phyloP scores from a whole-genome alignment of 2,113 vertebrate species.

The Daubentonia madagascariensis region DNA sequence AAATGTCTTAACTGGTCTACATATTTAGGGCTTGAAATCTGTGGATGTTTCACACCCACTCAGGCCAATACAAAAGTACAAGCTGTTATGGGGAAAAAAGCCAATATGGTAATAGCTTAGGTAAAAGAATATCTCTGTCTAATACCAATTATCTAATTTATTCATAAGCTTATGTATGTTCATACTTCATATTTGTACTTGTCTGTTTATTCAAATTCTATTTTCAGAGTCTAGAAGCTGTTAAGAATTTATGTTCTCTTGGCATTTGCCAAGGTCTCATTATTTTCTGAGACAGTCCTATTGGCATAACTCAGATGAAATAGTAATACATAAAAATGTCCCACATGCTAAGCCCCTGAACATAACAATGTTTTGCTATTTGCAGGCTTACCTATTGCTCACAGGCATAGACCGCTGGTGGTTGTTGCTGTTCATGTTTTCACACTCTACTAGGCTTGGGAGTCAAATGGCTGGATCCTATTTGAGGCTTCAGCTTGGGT shows the following conservation, averaged over 20 bases:
- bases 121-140: neutral
- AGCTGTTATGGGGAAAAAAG: neutral
- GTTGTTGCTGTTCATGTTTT: neutral
- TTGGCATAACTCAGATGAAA: constrained; percentile 31
- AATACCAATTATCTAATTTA: neutral
- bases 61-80: neutral
- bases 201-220: constrained; percentile 10
- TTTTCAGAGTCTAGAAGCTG: neutral
- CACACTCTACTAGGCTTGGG: neutral
- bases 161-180: neutral
- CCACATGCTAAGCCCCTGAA: neutral
- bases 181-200: constrained; percentile 19
- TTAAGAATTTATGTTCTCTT: constrained; percentile 50
- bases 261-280: neutral
- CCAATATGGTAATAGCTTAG: neutral
- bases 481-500: neutral
- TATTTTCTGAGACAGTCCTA: constrained; percentile 29
- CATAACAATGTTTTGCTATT: neutral
- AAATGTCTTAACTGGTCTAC: neutral
- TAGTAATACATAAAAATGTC: constrained; percentile 5
- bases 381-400: neutral
- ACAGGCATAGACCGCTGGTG: neutral
- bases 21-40: neutral
- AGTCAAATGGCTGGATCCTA: neutral
- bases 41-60: neutral